phyloP scores from a whole-genome alignment of 2,888 invertebrate species.

The Oscheius sp. region DNA sequence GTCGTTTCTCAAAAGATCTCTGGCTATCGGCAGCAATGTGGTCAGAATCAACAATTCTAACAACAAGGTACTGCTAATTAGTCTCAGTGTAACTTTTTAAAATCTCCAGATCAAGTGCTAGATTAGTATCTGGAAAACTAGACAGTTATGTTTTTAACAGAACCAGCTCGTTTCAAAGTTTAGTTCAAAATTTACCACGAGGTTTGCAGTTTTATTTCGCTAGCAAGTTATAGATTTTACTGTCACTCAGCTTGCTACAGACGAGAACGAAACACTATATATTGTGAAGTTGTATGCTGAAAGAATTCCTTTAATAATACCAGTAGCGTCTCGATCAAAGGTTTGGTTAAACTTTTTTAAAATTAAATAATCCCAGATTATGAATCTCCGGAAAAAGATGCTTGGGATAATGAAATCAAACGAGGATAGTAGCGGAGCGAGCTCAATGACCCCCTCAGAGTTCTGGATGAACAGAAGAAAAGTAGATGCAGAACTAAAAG shows the following conservation, averaged over 20 bases:
- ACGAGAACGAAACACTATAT: constrained; percentile 17
- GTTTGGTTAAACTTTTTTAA: constrained; percentile 1
- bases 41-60: constrained; percentile 38
- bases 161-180: background rate
- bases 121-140: background rate
- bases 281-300: constrained; percentile 28
- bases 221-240: constrained; percentile 25
- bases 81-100: too few species aligned
- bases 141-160: background rate
- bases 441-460: background rate
- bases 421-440: constrained; percentile 2
- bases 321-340: constrained; percentile 34
- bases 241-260: constrained; percentile 24
- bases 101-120: constrained; percentile 6
- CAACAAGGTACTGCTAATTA: constrained; percentile 4
- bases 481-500: constrained; percentile 17
- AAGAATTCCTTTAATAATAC: constrained; percentile 34
- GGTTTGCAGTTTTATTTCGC: background rate
- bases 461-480: constrained; percentile 26
- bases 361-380: background rate
- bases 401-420: constrained; percentile 11
- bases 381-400: background rate
- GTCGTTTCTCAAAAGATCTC: constrained; percentile 28
- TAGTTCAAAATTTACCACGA: constrained; percentile 8
- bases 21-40: constrained; percentile 40